Percentiles rank a stretch among this genome's conserved stretches.
phyloP scores from a whole-genome alignment of 2,113 vertebrate species.

The Cavia porcellus region DNA sequence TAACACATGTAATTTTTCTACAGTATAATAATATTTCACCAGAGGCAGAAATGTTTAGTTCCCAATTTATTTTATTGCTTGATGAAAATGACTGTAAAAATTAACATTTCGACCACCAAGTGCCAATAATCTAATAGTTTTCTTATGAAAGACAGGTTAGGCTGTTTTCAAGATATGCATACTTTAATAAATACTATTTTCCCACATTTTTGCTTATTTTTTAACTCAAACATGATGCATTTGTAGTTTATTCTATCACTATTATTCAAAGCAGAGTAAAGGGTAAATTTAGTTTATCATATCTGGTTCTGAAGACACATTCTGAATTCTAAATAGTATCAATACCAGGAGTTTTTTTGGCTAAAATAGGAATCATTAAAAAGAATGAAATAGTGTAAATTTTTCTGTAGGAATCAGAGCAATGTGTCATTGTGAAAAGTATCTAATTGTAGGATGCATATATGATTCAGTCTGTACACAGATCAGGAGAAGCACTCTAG shows the following conservation, averaged over 20 bases:
- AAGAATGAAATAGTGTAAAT: constrained; percentile 21
- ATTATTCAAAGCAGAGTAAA: neutral
- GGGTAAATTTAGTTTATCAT: neutral
- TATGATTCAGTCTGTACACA: constrained; percentile 49
- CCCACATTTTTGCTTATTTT: neutral
- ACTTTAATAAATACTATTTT: neutral
- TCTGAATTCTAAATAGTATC: neutral
- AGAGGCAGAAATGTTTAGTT: neutral
- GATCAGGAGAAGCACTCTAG: neutral
- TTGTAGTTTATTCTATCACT: neutral
- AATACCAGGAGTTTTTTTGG: neutral
- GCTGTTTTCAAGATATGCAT: neutral
- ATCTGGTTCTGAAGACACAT: neutral
- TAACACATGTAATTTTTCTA: neutral
- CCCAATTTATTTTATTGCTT: neutral
- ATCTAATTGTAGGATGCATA: neutral
- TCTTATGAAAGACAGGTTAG: neutral
- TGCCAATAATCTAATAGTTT: constrained; percentile 21
- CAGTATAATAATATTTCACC: constrained; percentile 49
- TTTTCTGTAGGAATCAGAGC: neutral
- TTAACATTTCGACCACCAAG: constrained; percentile 16
- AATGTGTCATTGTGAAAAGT: constrained; percentile 3
- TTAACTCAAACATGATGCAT: constrained; percentile 9
- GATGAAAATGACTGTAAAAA: neutral
- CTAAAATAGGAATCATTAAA: neutral